Conservation (phyloP, 2,888 invertebrate genomes). For the Philereme vetulata region DNA sequence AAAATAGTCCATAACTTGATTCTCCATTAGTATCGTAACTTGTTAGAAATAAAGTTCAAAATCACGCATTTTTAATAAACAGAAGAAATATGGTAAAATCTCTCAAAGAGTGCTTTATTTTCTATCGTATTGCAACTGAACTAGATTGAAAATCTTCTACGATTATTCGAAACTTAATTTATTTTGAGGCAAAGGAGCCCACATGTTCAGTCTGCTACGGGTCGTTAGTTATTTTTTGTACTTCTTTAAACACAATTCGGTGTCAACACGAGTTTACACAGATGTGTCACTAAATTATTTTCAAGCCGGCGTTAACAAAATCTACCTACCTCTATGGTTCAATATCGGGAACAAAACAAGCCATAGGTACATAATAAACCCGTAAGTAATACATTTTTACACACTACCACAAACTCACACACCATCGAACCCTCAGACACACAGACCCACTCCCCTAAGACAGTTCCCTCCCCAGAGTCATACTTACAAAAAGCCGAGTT, state of each 20-base stretch:
- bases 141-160: slow-evolving; percentile 39
- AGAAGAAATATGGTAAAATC: slow-evolving; percentile 29
- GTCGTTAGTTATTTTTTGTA: slow-evolving; percentile 68
- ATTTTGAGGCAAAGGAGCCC: slow-evolving; percentile 62
- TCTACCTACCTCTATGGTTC: no score
- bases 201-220: slow-evolving; percentile 67
- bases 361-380: no score
- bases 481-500: no score
- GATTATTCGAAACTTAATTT: slow-evolving; percentile 28
- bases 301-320: slow-evolving; percentile 39
- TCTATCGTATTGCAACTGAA: slow-evolving; percentile 39
- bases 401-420: no score
- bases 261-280: slow-evolving; percentile 76
- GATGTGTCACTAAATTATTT: slow-evolving; percentile 65
- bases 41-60: slow-evolving; percentile 39
- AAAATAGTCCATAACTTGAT: slow-evolving; percentile 37
- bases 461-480: no score
- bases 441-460: no score
- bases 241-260: slow-evolving; percentile 59
- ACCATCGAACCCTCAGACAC: no score
- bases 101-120: slow-evolving; percentile 35
- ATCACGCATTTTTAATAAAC: slow-evolving; percentile 50
- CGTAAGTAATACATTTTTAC: no score
- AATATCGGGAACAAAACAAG: not conserved
- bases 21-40: slow-evolving; percentile 29